A percentile compares a stretch with the other conserved stretches of the same genome.
These are phyloP conservation scores for Heliconius congener DNA, from an alignment of 1,140 invertebrate genomes.

Conservation along the genomic window DNA sequence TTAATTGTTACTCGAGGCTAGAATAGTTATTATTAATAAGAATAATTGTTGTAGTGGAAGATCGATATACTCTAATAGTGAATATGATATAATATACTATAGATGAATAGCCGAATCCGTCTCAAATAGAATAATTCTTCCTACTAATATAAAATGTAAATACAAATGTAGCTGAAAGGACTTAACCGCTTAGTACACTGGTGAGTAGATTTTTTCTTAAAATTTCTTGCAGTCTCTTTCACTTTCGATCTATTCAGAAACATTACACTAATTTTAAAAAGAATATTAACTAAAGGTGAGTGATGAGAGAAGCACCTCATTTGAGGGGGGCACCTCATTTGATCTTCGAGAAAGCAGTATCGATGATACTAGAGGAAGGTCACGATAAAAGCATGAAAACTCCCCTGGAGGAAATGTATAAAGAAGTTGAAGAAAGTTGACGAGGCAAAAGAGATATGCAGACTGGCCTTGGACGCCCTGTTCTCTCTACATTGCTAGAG, in stretches of 20 bases:
- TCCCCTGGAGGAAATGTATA: too few relatives aligned
- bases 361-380: too few relatives aligned
- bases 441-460: too few relatives aligned
- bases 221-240: neutral
- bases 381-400: too few relatives aligned
- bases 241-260: too few relatives aligned
- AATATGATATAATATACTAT: constrained; percentile 36
- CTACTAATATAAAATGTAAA: constrained; percentile 38
- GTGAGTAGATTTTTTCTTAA: neutral
- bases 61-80: constrained; percentile 27
- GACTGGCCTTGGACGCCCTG: too few relatives aligned
- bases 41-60: constrained; percentile 39
- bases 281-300: neutral
- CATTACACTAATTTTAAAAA: too few relatives aligned
- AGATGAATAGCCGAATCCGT: constrained; percentile 61
- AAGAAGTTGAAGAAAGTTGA: too few relatives aligned
- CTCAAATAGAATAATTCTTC: constrained; percentile 57
- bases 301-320: too few relatives aligned
- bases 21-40: constrained; percentile 42
- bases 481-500: too few relatives aligned
- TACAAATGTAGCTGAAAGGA: neutral
- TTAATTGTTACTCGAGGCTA: constrained; percentile 32
- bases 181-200: neutral
- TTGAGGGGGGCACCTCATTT: too few relatives aligned
- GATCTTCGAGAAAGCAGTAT: too few relatives aligned